Conservation (phyloP, 2,888 invertebrate species). For the Aphodius sticticus region DNA sequence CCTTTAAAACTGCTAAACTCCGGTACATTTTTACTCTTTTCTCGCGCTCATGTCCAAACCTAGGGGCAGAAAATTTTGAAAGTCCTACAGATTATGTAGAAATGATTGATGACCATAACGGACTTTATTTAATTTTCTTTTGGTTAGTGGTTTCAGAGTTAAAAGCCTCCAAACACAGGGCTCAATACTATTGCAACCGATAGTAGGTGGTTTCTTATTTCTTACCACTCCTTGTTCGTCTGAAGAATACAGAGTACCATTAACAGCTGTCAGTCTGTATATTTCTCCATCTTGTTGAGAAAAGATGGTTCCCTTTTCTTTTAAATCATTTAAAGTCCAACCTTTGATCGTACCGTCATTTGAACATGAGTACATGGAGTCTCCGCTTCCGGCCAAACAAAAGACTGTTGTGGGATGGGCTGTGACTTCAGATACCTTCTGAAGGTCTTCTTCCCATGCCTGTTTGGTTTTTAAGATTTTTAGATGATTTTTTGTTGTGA, state of each 20-base stretch:
- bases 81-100: no score
- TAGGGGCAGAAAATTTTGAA: no score
- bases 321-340: conserved; percentile 64
- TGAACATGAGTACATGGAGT: conserved; percentile 68
- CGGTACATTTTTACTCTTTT: no score
- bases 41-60: no score
- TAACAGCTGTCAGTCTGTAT: conserved; percentile 56
- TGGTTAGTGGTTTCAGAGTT: no score
- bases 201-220: not conserved
- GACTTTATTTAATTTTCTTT: no score
- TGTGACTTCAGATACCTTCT: conserved; percentile 57
- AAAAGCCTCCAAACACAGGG: no score
- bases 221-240: conserved; percentile 70
- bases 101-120: no score
- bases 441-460: conserved; percentile 62
- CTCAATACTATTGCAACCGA: no score
- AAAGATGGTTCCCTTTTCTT: conserved; percentile 52
- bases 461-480: conserved; percentile 46
- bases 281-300: conserved; percentile 60
- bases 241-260: conserved; percentile 64
- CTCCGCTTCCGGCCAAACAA: conserved; percentile 65
- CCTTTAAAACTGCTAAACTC: no score
- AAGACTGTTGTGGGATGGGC: conserved; percentile 71
- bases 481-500: not conserved
- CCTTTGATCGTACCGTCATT: conserved; percentile 70